Evolutionary conservation across 2,113 vertebrate genomes (phyloP).

Genomic region (Anhinga anhinga): DNA sequence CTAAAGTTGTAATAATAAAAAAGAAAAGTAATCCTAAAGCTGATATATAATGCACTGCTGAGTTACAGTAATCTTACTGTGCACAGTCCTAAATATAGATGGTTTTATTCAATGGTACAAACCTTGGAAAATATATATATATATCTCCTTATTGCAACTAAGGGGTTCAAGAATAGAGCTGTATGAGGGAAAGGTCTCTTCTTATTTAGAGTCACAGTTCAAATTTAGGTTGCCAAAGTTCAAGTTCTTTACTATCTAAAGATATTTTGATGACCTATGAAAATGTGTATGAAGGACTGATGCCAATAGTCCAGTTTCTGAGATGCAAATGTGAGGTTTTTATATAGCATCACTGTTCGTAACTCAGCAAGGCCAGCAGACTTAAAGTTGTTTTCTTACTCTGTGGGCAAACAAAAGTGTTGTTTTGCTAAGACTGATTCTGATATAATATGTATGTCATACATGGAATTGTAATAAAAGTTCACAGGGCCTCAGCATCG

Average conservation of each 20-base stretch:
- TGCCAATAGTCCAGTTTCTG: neutral
- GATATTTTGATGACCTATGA: neutral
- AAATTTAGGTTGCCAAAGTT: neutral
- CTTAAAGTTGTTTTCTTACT: neutral
- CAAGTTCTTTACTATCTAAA: neutral
- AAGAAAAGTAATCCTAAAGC: neutral
- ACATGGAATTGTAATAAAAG: neutral
- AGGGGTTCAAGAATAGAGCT: neutral
- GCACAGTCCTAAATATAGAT: neutral
- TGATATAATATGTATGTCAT: neutral
- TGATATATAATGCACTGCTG: neutral
- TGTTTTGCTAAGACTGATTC: neutral
- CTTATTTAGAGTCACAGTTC: neutral
- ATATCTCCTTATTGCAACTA: neutral
- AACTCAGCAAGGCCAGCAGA: neutral
- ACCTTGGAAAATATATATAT: neutral
- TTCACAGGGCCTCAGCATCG: neutral
- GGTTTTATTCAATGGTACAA: neutral
- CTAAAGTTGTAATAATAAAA: neutral
- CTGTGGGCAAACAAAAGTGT: neutral
- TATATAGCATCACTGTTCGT: neutral
- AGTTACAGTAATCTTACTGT: neutral
- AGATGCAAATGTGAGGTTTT: neutral
- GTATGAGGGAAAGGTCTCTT: neutral
- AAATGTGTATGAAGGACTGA: neutral